phyloP scores from a whole-genome alignment of 2,888 invertebrate species.

The Sinodicranocentrus sp. region DNA sequence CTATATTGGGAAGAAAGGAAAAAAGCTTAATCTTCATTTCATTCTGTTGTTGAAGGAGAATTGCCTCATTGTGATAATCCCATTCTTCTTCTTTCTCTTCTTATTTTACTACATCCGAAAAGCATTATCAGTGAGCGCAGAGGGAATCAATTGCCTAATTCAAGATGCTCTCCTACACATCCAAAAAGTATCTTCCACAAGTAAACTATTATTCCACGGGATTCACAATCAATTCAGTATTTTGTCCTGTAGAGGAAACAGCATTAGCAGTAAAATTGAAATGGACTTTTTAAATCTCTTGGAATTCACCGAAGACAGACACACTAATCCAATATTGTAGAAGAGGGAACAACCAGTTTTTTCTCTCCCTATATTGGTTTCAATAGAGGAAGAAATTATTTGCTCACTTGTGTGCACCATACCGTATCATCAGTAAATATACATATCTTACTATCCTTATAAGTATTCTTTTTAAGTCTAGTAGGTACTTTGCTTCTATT shows the following conservation, averaged over 20 bases:
- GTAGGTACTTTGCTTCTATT: too few relatives aligned
- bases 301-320: slow-evolving; percentile 58
- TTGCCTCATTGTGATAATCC: slow-evolving; percentile 31
- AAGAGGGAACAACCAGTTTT: neutral
- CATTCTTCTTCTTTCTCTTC: neutral
- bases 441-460: neutral
- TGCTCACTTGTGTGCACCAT: too few relatives aligned
- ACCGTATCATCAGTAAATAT: too few relatives aligned
- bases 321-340: slow-evolving; percentile 46
- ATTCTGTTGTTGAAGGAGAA: slow-evolving; percentile 42
- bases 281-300: slow-evolving; percentile 61
- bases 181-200: too few relatives aligned
- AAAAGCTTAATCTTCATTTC: slow-evolving; percentile 38
- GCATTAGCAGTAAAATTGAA: slow-evolving; percentile 65
- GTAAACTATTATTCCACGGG: neutral
- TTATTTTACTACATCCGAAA: slow-evolving; percentile 10
- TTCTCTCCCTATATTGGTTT: slow-evolving; percentile 16
- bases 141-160: neutral
- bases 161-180: neutral
- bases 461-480: too few relatives aligned
- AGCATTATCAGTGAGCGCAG: neutral
- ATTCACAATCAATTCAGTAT: slow-evolving; percentile 54
- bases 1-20: neutral
- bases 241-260: slow-evolving; percentile 4
- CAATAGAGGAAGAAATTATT: slow-evolving; percentile 58